Evolutionary conservation across 1,140 invertebrate genomes (phyloP).

Genomic region (Asbolus verrucosus): DNA sequence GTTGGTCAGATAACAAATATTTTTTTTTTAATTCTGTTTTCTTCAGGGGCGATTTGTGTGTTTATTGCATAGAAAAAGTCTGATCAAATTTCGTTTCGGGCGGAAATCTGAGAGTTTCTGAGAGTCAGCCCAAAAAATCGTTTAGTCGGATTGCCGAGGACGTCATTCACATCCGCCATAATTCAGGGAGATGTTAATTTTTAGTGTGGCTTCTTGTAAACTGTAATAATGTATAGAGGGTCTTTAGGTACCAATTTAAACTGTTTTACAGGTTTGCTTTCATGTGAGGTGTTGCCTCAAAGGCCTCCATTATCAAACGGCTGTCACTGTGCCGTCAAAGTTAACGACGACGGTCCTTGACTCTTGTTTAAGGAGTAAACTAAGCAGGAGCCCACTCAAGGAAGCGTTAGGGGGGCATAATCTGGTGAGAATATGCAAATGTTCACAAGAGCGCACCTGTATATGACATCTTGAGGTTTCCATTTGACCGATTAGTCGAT

Average conservation of each 20-base stretch:
- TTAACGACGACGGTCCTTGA: neutral
- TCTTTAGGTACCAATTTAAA: constrained; percentile 24
- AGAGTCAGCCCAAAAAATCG: too few relatives aligned
- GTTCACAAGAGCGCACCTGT: constrained; percentile 3
- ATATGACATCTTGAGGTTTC: neutral
- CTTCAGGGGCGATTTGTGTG: too few relatives aligned
- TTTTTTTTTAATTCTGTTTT: too few relatives aligned
- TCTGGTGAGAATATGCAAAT: constrained; percentile 1
- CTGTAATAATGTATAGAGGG: constrained; percentile 23
- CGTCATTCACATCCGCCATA: too few relatives aligned
- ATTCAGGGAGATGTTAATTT: too few relatives aligned
- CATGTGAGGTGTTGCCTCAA: constrained; percentile 7
- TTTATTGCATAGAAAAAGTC: too few relatives aligned
- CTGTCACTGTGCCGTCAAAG: neutral
- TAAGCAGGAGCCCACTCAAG: too few relatives aligned
- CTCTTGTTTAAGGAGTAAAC: too few relatives aligned
- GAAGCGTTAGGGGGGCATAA: constrained; percentile 14
- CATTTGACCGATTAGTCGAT: neutral
- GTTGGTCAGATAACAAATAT: too few relatives aligned
- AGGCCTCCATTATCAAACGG: constrained; percentile 4
- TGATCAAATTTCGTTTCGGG: too few relatives aligned
- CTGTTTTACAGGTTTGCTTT: constrained; percentile 2
- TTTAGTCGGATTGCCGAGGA: too few relatives aligned
- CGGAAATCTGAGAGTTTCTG: neutral
- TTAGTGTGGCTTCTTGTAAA: neutral